A percentile compares a stretch with the other conserved stretches of the same genome.
These are phyloP conservation scores for Tokudaia tokunoshimensis DNA, from an alignment of 2,797 vertebrate species.

Conservation along the genomic window DNA sequence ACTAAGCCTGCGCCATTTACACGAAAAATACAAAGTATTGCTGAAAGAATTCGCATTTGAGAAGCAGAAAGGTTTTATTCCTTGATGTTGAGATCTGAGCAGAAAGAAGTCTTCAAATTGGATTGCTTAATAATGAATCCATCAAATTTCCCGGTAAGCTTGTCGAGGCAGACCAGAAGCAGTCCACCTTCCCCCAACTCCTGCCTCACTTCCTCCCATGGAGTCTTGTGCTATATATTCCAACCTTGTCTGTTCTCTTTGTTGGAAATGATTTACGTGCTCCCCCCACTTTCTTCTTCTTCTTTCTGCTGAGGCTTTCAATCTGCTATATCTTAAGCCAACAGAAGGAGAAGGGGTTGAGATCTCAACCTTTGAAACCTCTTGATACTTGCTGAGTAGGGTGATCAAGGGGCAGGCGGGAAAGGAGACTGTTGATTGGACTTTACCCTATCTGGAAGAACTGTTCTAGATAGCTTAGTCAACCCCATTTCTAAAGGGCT, in stretches of 20 bases:
- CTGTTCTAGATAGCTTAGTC: conserved; percentile 3
- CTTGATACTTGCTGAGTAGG: conserved; percentile 73
- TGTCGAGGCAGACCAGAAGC: conserved; percentile 43
- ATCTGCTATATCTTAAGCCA: conserved; percentile 68
- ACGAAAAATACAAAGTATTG: conserved; percentile 18
- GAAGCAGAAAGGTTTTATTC: conserved; percentile 57
- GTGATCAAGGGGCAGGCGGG: conserved; percentile 61
- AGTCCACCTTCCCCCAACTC: conserved; percentile 54
- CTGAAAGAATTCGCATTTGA: conserved; percentile 53
- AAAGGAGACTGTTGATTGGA: conserved; percentile 51
- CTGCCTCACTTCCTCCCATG: background rate
- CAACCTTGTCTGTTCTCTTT: conserved; percentile 25
- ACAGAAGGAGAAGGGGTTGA: conserved; percentile 62
- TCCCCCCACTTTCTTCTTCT: background rate
- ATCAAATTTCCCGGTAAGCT: conserved; percentile 26
- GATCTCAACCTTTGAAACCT: conserved; percentile 82
- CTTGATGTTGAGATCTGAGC: conserved; percentile 43
- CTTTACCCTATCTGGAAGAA: conserved; percentile 68
- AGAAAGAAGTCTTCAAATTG: conserved; percentile 63
- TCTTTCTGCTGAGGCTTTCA: conserved; percentile 73
- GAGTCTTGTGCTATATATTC: conserved; percentile 71
- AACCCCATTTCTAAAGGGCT: conserved; percentile 23
- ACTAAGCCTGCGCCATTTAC: conserved; percentile 34
- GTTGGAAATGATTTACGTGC: conserved; percentile 59
- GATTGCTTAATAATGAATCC: conserved; percentile 47